Evolutionary conservation across 2,888 invertebrate species (phyloP).

Genomic region (Liposcelis brunnea): DNA sequence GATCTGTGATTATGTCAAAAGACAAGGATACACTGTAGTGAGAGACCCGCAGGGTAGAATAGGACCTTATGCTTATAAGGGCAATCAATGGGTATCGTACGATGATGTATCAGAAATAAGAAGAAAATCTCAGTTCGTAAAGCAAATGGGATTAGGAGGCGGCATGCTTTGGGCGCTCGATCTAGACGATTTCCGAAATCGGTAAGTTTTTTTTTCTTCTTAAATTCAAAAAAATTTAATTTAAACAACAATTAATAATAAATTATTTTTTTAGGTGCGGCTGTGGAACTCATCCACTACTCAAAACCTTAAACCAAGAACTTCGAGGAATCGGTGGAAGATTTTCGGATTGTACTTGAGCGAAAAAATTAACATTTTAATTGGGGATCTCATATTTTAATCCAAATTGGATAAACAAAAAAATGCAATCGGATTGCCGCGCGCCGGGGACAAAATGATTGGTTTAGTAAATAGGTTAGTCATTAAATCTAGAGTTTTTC

Average conservation of each 20-base stretch:
- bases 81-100: conserved; percentile 80
- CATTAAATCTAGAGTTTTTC: too few relatives aligned
- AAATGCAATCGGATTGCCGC: too few relatives aligned
- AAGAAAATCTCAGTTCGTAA: conserved; percentile 60
- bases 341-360: conserved; percentile 28
- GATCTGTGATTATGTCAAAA: conserved; percentile 43
- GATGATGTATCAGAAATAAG: conserved; percentile 68
- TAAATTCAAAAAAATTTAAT: background rate
- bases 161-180: conserved; percentile 87
- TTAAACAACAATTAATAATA: background rate
- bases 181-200: conserved; percentile 67
- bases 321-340: conserved; percentile 28
- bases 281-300: conserved; percentile 46
- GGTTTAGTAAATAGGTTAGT: too few relatives aligned
- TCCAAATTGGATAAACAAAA: too few relatives aligned
- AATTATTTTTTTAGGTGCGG: conserved; percentile 30
- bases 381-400: too few relatives aligned
- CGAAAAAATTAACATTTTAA: too few relatives aligned
- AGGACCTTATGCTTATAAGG: conserved; percentile 60
- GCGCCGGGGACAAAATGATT: too few relatives aligned
- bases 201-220: conserved; percentile 14
- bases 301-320: conserved; percentile 42
- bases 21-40: conserved; percentile 40
- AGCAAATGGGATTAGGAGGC: conserved; percentile 59
- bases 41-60: conserved; percentile 41